Base-by-base conservation (phyloP, 2,888 invertebrate genomes). In the Sclerodermus sp. region DNA sequence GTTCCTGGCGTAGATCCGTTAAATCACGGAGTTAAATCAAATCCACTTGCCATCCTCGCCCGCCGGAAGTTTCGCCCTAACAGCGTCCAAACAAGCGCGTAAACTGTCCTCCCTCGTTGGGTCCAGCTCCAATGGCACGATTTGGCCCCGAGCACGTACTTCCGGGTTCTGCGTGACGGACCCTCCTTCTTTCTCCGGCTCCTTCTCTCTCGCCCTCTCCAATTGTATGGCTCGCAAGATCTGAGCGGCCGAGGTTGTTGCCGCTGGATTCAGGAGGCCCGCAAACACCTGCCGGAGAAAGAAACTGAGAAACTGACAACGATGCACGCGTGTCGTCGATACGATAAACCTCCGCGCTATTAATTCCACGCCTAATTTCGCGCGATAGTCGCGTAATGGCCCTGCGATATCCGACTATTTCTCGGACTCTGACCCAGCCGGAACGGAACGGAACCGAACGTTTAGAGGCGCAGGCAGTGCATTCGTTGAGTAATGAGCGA, bases 41-140 rank as follows among this genome's bases (percentile, higher is more conserved):
- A 44, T 29, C 14, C 15, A 42, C 79, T 79, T 73, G 86, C 91
- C 91, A 73, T 90, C 89, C 80, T 91, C 90, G 36, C 90, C 90
- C 43, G 90, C 89, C 52, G 90, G 91, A 68, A 91, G 79, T 80
- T 91, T 90, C 45, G 89, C 87, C 14, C 90, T 86, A 57, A 91
- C 87, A 15, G 87, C 85, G 60, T 89, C 86, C 12, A 90, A 89
- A 6, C 90, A 89, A 77, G 90, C 90, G 55, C 89, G 89, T 40
- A 91, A 77, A 60, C 89, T 80, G 75, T 91, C 91, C 77, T 91
- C 91, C 37, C 91, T 82, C 42, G 72, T 90, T 14, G 91, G 89
- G 71, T 92, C 91, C 62, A 91, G 77, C 43, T 89, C 87, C 62
- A 91, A 79, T 4, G 89, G 87, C 49, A 88, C 85, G 44, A 91